Evolutionary conservation across 2,888 invertebrate species (phyloP), one percentile per base, ranked within the genome.

Genomic region (Spialia ferax): DNA sequence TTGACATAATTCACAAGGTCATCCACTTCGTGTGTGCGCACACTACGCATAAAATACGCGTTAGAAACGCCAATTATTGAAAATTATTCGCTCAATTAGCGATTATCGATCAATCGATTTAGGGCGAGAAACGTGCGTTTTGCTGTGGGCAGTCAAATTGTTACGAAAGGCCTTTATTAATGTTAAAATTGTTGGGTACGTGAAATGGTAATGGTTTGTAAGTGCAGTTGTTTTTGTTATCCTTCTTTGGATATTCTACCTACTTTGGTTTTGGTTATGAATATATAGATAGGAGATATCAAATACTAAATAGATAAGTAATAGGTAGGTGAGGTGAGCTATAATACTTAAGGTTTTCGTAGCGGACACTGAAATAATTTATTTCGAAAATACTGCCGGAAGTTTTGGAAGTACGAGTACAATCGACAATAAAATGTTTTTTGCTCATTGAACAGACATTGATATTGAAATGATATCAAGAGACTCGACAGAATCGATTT

Each of bases 51-150:
- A 59, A 59, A 20, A 65, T 62, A 56, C 74, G 71, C 75, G 78
- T 77, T 78, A 77, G 75, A 72, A 69, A 73, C 74, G 80, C 77
- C 79, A 78, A 81, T 85, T 81, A 82, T 75, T 70, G 72, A 76
- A 79, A 50, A 85, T 85, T 82, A 85, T 78, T 79, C 79, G 79
- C 78, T 76, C 82, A 84, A 86, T 85, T 84, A 80, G 81, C 63
- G 64, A 70, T 70, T 71, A 72, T 62, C 64, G 67, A 60, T 26
- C 18, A 23, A 56, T 45, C 48, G 56, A 20, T 50, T 57, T 32
- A 48, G 57, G 38, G 23, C 38, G 15, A 20, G 32, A 32, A 32
- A 48, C 18, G 23, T 32, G 35, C 38, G 20, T 52, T 26, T 18
- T 26, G 18, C 52, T 60, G 70, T 61, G 56, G 69, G 57, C 63